A percentile compares a stretch with the other conserved stretches of the same genome.
phyloP scores from a whole-genome alignment of 2,888 invertebrate species.

The Sisyra terminalis region DNA sequence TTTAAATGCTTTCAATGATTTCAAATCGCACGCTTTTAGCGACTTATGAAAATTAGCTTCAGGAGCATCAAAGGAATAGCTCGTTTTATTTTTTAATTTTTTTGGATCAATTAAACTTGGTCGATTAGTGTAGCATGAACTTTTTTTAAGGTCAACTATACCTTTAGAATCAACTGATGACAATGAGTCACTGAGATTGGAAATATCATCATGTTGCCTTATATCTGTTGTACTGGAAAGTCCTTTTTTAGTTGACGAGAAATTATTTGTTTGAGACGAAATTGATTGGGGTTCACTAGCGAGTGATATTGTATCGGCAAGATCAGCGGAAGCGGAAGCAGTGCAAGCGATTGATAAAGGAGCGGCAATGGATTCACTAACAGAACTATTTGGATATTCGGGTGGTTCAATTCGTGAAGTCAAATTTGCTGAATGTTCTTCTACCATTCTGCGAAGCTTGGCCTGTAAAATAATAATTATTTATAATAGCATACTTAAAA shows the following conservation, averaged over 20 bases:
- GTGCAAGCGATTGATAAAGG: constrained; percentile 17
- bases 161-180: constrained; percentile 14
- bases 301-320: too few relatives aligned
- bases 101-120: constrained; percentile 19
- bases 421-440: constrained; percentile 49
- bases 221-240: neutral
- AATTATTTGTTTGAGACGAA: too few relatives aligned
- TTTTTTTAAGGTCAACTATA: constrained; percentile 15
- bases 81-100: constrained; percentile 5
- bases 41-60: constrained; percentile 2
- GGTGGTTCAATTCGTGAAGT: constrained; percentile 23
- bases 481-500: neutral
- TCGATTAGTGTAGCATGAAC: constrained; percentile 16
- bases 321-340: constrained; percentile 12
- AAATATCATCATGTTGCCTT: constrained; percentile 1
- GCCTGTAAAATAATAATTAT: constrained; percentile 29
- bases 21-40: constrained; percentile 3
- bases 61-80: constrained; percentile 3
- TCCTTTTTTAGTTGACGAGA: constrained; percentile 8
- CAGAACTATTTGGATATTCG: constrained; percentile 19
- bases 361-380: constrained; percentile 29
- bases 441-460: constrained; percentile 78
- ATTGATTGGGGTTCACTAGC: too few relatives aligned
- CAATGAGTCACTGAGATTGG: neutral
- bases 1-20: constrained; percentile 5